phyloP scores from a whole-genome alignment of 2,113 vertebrate species.

The Bubo scandiacus region DNA sequence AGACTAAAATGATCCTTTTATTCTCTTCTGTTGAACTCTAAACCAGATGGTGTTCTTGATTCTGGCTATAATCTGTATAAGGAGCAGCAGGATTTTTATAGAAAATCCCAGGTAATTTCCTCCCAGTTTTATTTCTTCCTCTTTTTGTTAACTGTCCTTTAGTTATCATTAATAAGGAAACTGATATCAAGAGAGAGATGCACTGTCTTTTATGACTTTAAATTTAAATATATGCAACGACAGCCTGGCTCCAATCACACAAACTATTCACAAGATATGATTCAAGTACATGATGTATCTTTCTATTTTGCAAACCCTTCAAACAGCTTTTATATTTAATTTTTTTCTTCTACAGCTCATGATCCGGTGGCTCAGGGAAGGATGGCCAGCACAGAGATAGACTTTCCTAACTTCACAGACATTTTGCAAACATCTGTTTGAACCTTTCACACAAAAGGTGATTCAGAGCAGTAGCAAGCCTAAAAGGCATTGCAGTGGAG shows the following conservation, averaged over 20 bases:
- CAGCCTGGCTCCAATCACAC: not conserved
- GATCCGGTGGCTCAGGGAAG: not conserved
- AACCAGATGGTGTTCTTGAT: not conserved
- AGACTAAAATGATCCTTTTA: not conserved
- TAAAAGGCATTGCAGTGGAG: not conserved
- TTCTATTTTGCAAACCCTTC: not conserved
- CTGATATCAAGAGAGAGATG: not conserved
- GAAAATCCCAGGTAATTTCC: constrained; percentile 1
- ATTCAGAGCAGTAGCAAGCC: not conserved
- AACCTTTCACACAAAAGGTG: not conserved
- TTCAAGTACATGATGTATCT: not conserved
- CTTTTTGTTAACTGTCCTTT: not conserved
- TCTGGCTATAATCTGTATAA: not conserved
- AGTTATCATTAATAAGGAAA: not conserved
- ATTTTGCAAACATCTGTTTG: not conserved
- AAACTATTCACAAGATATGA: not conserved
- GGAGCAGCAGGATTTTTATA: not conserved
- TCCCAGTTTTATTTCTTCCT: not conserved
- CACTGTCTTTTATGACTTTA: not conserved
- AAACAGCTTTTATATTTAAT: not conserved
- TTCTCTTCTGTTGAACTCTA: not conserved
- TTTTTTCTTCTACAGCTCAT: not conserved
- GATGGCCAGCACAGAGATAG: not conserved
- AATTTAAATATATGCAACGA: not conserved
- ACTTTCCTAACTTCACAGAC: not conserved